Percentiles rank a stretch among this genome's conserved stretches.
These are phyloP conservation scores for Myotis pilosus DNA, from an alignment of 2,797 vertebrate genomes.

Conservation along the genomic window DNA sequence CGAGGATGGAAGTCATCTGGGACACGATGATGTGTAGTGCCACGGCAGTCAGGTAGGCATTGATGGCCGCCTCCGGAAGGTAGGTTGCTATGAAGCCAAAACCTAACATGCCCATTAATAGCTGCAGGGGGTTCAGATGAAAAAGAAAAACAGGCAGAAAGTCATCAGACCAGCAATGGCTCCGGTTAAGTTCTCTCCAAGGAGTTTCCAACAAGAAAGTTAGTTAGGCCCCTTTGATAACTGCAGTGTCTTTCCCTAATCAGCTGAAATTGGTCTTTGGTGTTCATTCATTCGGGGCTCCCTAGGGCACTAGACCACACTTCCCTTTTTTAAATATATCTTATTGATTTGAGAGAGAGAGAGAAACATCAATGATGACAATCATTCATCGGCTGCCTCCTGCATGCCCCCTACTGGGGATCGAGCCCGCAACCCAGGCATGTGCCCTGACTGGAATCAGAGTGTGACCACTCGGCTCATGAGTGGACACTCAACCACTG, in stretches of 20 bases:
- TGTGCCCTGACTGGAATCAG: not conserved
- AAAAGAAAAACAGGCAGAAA: not conserved
- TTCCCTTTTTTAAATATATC: not conserved
- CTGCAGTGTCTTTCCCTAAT: not conserved
- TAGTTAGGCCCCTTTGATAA: not conserved
- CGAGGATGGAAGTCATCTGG: conserved; percentile 77
- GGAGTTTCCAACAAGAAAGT: not conserved
- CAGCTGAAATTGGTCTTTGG: not conserved
- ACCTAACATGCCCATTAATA: conserved; percentile 73
- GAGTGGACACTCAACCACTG: not conserved
- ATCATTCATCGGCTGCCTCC: not conserved
- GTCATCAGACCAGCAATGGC: not conserved
- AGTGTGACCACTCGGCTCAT: not conserved
- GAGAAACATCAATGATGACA: not conserved
- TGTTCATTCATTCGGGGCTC: not conserved
- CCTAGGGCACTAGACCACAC: not conserved
- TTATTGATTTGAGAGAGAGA: not conserved
- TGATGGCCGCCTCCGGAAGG: conserved; percentile 69
- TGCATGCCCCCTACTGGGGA: not conserved
- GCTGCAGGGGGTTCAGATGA: conserved; percentile 53
- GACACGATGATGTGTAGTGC: conserved; percentile 73
- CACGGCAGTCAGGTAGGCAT: conserved; percentile 77
- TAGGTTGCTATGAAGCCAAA: conserved; percentile 75
- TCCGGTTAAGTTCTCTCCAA: not conserved
- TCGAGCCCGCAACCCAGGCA: not conserved